Conservation (phyloP, 2,888 invertebrate species). For the Mycalesis mineus region DNA sequence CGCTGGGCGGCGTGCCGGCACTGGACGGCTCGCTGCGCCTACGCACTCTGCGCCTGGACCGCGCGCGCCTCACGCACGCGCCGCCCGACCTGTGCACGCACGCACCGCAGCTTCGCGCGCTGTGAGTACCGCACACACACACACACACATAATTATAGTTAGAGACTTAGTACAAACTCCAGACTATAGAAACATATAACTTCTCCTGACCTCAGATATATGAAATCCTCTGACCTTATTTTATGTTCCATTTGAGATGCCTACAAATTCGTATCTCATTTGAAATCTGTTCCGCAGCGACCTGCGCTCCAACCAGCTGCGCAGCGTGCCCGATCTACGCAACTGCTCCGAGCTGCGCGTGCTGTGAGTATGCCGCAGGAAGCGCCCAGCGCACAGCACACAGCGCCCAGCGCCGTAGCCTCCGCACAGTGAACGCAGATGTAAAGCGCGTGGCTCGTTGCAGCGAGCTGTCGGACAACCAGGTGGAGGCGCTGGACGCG, state of each 20-base stretch:
- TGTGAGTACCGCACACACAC: slow-evolving; percentile 81
- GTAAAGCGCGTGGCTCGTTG: not conserved
- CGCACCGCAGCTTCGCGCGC: slow-evolving; percentile 87
- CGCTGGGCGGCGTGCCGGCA: slow-evolving; percentile 88
- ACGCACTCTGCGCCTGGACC: slow-evolving; percentile 89
- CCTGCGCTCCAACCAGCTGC: slow-evolving; percentile 89
- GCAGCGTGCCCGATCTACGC: slow-evolving; percentile 85
- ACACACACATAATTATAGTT: not conserved
- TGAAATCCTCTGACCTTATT: no score
- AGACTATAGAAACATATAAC: no score
- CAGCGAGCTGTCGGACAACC: slow-evolving; percentile 93
- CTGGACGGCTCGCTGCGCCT: slow-evolving; percentile 88
- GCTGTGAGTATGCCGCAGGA: slow-evolving; percentile 84
- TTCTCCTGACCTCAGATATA: no score
- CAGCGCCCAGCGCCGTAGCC: no score
- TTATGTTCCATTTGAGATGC: no score
- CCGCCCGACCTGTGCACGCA: slow-evolving; percentile 86
- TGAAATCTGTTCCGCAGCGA: slow-evolving; percentile 76
- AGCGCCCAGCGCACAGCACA: no score
- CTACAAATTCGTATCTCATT: no score
- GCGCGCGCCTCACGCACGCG: slow-evolving; percentile 85
- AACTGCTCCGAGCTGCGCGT: slow-evolving; percentile 89
- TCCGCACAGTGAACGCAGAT: no score
- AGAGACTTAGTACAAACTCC: no score
- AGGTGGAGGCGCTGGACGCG: slow-evolving; percentile 83